A percentile compares a stretch with the other conserved stretches of the same genome.
Conservation (phyloP, 2,113 vertebrate species). For the Gymnogyps californianus region DNA sequence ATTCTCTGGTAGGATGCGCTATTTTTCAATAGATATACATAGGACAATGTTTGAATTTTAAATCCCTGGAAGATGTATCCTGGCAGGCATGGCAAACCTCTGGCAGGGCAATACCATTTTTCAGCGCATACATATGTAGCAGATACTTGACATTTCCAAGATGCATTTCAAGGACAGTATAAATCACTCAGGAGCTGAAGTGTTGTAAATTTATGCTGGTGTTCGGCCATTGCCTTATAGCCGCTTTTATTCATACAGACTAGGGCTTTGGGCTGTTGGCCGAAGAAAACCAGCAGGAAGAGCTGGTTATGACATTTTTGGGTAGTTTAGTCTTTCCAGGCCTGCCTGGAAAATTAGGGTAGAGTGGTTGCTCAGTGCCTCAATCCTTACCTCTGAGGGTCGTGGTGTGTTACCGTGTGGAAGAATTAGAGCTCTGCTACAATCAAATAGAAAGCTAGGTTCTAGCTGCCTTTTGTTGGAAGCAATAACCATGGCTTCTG, state of each 20-base stretch:
- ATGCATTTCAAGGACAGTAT: conserved; percentile 2
- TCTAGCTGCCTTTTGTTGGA: not conserved
- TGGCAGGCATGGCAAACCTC: conserved; percentile 2
- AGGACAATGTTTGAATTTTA: not conserved
- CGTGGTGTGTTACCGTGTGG: not conserved
- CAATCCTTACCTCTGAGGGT: not conserved
- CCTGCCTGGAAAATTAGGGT: not conserved
- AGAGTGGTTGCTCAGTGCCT: not conserved
- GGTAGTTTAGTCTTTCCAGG: not conserved
- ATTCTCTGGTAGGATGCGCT: not conserved
- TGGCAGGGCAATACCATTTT: not conserved
- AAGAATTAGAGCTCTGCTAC: not conserved
- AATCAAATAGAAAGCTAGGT: not conserved
- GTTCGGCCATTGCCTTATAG: not conserved
- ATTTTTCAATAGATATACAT: not conserved
- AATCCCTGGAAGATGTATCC: not conserved
- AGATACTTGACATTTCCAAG: conserved; percentile 35
- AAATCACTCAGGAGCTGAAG: conserved; percentile 23
- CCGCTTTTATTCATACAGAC: not conserved
- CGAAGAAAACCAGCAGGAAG: not conserved
- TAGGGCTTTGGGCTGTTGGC: not conserved
- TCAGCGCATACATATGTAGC: not conserved
- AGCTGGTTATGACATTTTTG: not conserved
- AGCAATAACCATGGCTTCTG: not conserved
- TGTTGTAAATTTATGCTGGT: not conserved